Conservation (phyloP, 2,113 vertebrate species). For the Periophthalmus modestus region DNA sequence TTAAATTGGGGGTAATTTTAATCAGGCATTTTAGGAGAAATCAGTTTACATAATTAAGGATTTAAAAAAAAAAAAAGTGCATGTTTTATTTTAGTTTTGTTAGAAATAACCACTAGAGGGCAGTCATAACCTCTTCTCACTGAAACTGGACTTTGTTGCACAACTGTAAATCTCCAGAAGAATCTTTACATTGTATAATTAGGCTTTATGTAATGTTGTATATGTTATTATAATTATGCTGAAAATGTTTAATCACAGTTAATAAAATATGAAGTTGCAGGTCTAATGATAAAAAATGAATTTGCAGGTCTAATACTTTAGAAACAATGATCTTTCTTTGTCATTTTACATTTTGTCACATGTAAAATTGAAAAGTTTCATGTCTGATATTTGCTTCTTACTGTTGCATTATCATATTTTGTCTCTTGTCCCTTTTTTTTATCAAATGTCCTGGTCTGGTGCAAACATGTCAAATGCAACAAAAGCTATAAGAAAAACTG, state of each 20-base stretch:
- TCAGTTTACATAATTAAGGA: no score
- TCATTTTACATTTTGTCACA: no score
- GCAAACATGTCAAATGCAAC: background rate
- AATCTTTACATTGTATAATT: background rate
- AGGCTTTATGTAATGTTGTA: background rate
- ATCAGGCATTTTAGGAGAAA: no score
- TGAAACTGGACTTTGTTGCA: conserved; percentile 14
- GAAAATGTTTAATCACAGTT: no score
- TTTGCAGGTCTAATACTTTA: no score
- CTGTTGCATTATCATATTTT: no score
- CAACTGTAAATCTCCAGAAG: background rate
- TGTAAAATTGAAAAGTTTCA: background rate
- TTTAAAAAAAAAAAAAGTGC: no score
- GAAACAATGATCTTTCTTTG: no score
- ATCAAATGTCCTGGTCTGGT: background rate
- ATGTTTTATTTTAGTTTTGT: no score
- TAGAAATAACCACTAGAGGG: conserved; percentile 42
- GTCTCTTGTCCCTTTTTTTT: background rate
- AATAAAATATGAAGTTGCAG: no score
- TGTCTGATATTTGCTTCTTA: background rate
- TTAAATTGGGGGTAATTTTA: no score
- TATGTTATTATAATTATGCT: background rate
- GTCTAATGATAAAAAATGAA: no score
- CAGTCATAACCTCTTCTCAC: conserved; percentile 26
- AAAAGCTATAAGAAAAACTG: background rate